A percentile compares a stretch with the other conserved stretches of the same genome.
Evolutionary conservation across 1,140 invertebrate species (phyloP).

Genomic region (Zophobas morio): DNA sequence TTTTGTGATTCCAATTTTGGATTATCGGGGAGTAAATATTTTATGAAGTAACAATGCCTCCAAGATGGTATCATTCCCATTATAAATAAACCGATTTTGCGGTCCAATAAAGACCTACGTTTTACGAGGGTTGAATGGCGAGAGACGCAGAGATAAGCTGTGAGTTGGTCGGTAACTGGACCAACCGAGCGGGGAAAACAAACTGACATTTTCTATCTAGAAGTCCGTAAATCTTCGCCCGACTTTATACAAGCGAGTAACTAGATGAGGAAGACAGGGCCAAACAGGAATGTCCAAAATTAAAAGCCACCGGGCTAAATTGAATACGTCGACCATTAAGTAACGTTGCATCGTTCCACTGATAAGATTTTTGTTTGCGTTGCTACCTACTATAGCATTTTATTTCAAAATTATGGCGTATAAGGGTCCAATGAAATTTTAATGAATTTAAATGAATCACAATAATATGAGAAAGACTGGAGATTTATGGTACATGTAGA

Average conservation of each 20-base stretch:
- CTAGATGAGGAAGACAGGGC: slow-evolving; percentile 43
- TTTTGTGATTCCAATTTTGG: slow-evolving; percentile 37
- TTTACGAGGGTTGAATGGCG: slow-evolving; percentile 42
- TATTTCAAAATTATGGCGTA: slow-evolving; percentile 18
- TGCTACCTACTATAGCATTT: not conserved
- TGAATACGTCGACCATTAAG: slow-evolving; percentile 23
- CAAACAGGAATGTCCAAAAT: slow-evolving; percentile 49
- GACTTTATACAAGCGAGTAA: slow-evolving; percentile 53
- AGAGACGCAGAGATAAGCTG: slow-evolving; percentile 38
- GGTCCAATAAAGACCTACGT: slow-evolving; percentile 42
- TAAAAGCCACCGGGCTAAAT: slow-evolving; percentile 30
- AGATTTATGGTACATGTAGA: slow-evolving; percentile 20
- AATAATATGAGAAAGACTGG: not conserved
- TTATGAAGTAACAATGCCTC: slow-evolving; percentile 40
- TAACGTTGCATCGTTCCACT: slow-evolving; percentile 3
- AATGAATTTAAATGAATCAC: slow-evolving; percentile 6
- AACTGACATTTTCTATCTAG: slow-evolving; percentile 60
- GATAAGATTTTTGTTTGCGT: slow-evolving; percentile 24
- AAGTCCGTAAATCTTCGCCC: slow-evolving; percentile 57
- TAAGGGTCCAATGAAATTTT: not conserved
- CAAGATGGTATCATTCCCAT: slow-evolving; percentile 37
- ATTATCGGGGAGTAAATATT: slow-evolving; percentile 39
- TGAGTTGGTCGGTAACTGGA: slow-evolving; percentile 39
- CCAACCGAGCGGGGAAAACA: slow-evolving; percentile 51
- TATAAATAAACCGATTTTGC: slow-evolving; percentile 43